phyloP scores from a whole-genome alignment of 2,888 invertebrate genomes.

The Tachina lurida region DNA sequence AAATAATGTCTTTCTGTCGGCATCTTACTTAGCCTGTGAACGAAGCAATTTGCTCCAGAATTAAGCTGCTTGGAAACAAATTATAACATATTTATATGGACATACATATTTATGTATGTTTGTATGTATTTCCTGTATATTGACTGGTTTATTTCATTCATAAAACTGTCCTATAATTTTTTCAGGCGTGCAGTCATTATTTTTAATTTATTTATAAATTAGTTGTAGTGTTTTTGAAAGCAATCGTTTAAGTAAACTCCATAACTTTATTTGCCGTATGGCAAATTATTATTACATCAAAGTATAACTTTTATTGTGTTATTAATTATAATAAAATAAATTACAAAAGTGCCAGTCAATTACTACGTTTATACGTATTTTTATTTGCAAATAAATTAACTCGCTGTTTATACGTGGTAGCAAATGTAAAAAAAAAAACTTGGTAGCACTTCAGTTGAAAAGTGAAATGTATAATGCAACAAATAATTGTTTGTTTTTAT shows the following conservation, averaged over 20 bases:
- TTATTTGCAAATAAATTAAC: too few species aligned
- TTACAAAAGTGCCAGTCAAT: not conserved
- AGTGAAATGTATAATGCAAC: too few species aligned
- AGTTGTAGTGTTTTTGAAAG: slow-evolving; percentile 1
- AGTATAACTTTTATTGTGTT: not conserved
- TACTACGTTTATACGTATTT: too few species aligned
- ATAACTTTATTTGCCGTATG: slow-evolving; percentile 18
- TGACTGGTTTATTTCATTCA: slow-evolving; percentile 37
- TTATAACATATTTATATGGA: not conserved
- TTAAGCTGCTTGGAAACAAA: slow-evolving; percentile 8
- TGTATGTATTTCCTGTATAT: not conserved
- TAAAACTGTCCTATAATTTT: slow-evolving; percentile 27
- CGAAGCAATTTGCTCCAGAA: slow-evolving; percentile 21
- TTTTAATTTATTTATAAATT: slow-evolving; percentile 50
- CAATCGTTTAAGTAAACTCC: not conserved
- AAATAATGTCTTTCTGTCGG: not conserved
- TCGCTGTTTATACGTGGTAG: too few species aligned
- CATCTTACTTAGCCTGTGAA: not conserved
- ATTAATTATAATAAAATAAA: slow-evolving; percentile 13
- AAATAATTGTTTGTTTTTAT: too few species aligned
- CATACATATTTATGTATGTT: too few species aligned
- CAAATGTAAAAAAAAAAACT: too few species aligned
- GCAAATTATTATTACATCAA: slow-evolving; percentile 43
- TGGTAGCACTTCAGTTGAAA: too few species aligned
- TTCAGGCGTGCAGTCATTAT: slow-evolving; percentile 26